Conservation (phyloP, 2,797 vertebrate genomes). For the Melopsittacus undulatus region DNA sequence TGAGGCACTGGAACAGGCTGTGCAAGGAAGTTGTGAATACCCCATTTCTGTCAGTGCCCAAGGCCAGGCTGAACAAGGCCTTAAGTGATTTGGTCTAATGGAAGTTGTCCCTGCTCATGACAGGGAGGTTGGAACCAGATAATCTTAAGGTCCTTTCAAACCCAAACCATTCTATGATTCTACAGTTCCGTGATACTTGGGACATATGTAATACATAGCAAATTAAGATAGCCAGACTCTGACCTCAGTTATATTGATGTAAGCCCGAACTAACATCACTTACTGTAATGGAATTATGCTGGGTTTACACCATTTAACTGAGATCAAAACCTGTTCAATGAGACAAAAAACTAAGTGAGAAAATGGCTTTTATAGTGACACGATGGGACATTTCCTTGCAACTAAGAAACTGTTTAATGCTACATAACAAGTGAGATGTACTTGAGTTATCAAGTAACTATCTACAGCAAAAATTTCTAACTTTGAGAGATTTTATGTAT, state of each 20-base stretch:
- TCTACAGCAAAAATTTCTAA: not conserved
- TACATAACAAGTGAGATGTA: not conserved
- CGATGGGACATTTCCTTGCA: not conserved
- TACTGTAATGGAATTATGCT: not conserved
- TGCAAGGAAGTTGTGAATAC: not conserved
- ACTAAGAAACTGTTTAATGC: not conserved
- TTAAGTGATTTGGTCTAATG: not conserved
- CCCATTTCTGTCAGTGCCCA: not conserved
- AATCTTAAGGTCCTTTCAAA: not conserved
- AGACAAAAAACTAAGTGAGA: not conserved
- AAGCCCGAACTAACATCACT: conserved; percentile 43
- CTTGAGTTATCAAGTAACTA: not conserved
- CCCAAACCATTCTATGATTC: not conserved
- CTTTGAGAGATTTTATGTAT: not conserved
- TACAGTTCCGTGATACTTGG: not conserved
- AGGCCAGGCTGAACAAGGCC: not conserved
- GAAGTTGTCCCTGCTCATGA: not conserved
- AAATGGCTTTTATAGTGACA: not conserved
- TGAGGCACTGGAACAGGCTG: no score
- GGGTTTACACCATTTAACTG: conserved; percentile 14
- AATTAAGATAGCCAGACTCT: conserved; percentile 27
- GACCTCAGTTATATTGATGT: conserved; percentile 35
- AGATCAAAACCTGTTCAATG: conserved; percentile 7
- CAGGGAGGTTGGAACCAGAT: not conserved
- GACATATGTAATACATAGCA: conserved; percentile 9